Base-by-base conservation (phyloP, 2,113 vertebrate species). In the Capra hircus region DNA sequence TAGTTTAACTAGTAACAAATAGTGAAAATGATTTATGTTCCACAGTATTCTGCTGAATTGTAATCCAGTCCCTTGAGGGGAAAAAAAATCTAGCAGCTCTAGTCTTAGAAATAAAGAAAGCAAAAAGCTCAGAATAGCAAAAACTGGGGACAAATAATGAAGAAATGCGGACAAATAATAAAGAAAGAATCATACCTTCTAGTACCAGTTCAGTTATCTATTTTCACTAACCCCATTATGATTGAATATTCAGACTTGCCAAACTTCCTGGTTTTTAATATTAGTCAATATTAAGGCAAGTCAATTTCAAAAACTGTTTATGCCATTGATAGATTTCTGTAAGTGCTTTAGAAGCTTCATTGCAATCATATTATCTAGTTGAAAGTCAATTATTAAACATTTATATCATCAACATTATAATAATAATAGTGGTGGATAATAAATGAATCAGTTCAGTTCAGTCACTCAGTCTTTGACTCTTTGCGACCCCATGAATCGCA, bases 131-230 rank as follows among this genome's bases (percentile, higher is more conserved):
- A 2, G 36, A 52, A 59, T 28, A 83, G 14, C 36, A 23, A 64
- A 77, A 11, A 25, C 40, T 59, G 28, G 13, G 21, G 14, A 86
- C 11, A 43, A 27, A 60, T 25, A 11, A 77, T 13, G n/a, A 81
- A 50, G 21, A 78, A 83, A 36, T 16, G 7, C 50, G 28, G 64
- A 62, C 60, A 62, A 62, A 62, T 33, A 62, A 62, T 62, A 30
- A 62, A 62, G 30, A 60, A 55, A 74, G 25, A 45, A 2, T 5
- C 23, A 30, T 3, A 0, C 0, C 14, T 19, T 50, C 40, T 10
- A 17, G 50, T 28, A 6, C 4, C 12, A 53, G 9, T 17, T 25
- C 6, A 33, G 7, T n/a, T 21, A 0, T 30, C 21, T 60, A 2
- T 81, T 89, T 82, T 86, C 74, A 81, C 2, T 57, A 28, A 1